phyloP scores from a whole-genome alignment of 2,797 vertebrate genomes.

The Lycodopsis pacificus region DNA sequence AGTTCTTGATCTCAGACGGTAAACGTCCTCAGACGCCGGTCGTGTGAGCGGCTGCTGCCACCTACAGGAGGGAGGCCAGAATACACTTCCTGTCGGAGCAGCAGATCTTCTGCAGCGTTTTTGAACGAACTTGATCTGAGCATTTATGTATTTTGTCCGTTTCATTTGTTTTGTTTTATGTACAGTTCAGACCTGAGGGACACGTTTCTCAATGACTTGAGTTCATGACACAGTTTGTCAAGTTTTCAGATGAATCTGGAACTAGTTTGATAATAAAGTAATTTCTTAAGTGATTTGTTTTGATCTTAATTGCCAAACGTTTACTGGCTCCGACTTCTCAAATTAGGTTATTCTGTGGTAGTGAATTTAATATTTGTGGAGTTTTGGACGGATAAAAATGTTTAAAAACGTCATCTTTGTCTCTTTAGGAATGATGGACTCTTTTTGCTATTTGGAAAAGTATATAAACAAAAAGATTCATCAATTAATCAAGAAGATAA shows the following conservation, averaged over 20 bases:
- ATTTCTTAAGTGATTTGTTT: neutral
- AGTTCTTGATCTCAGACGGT: slow-evolving; percentile 47
- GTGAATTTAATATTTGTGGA: neutral
- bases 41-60: slow-evolving; percentile 64
- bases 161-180: neutral
- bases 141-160: neutral
- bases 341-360: neutral
- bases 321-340: neutral
- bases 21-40: slow-evolving; percentile 39
- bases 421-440: neutral
- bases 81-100: slow-evolving; percentile 49
- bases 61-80: slow-evolving; percentile 71
- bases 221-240: neutral
- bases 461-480: neutral
- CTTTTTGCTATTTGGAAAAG: neutral
- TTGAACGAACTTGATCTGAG: neutral
- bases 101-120: neutral
- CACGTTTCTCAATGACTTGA: neutral
- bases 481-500: neutral
- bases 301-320: neutral
- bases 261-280: neutral
- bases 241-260: neutral
- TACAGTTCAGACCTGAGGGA: neutral
- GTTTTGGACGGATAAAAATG: neutral
- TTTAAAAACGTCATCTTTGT: neutral